These are phyloP conservation scores for Sinocyclocheilus grahami DNA, from an alignment of 2,113 vertebrate species.

Conservation along the genomic window DNA sequence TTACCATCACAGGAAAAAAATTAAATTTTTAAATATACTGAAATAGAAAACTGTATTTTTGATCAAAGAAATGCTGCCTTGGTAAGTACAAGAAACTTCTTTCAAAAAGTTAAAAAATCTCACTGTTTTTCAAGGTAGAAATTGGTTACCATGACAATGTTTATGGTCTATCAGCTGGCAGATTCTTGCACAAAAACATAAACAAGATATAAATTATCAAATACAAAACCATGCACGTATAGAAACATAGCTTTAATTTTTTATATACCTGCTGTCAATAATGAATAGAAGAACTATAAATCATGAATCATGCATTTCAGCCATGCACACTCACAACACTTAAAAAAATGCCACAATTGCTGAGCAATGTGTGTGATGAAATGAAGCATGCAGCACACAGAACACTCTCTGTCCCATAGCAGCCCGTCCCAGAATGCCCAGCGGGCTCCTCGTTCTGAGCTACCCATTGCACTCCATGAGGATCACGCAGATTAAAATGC, in stretches of 20 bases:
- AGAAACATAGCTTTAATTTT: conserved; percentile 35
- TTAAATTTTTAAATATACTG: not conserved
- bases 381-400: conserved; percentile 3
- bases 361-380: conserved; percentile 38
- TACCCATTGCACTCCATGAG: conserved; percentile 33
- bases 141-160: not conserved
- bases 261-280: conserved; percentile 40
- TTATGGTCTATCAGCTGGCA: not conserved
- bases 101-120: not conserved
- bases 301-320: conserved; percentile 27
- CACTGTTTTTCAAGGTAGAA: not conserved
- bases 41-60: not conserved
- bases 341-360: conserved; percentile 1
- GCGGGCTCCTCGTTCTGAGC: not conserved
- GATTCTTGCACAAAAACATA: not conserved
- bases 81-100: not conserved
- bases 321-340: conserved; percentile 22
- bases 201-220: not conserved
- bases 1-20: not conserved
- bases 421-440: conserved; percentile 24
- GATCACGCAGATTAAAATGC: conserved; percentile 34
- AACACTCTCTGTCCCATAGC: conserved; percentile 20
- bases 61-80: not conserved
- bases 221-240: conserved; percentile 16
- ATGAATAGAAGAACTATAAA: conserved; percentile 36